These are phyloP conservation scores for Prietella phreatophila DNA, from an alignment of 2,113 vertebrate species.

Conservation along the genomic window DNA sequence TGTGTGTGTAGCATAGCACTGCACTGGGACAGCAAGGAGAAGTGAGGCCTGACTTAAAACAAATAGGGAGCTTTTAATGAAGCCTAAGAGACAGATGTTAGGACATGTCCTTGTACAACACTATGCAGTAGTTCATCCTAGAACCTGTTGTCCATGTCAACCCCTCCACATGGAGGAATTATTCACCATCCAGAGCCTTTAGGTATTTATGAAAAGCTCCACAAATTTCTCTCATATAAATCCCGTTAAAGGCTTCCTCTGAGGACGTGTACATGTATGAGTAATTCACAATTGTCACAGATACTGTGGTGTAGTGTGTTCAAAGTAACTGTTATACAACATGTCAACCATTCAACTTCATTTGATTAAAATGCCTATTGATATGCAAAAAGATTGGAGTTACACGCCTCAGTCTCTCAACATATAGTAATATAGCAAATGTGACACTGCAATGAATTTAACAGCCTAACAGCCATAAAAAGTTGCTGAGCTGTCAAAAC, in stretches of 20 bases:
- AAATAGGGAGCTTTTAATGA: constrained; percentile 28
- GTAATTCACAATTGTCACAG: not conserved
- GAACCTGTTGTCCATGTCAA: not conserved
- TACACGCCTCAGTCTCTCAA: not conserved
- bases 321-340: not conserved
- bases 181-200: not conserved
- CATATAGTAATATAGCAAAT: constrained; percentile 9
- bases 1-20: not conserved
- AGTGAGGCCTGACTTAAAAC: not conserved
- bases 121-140: not conserved
- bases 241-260: not conserved
- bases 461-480: not conserved
- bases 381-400: not conserved
- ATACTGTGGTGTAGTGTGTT: not conserved
- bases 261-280: not conserved
- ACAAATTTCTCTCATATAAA: not conserved
- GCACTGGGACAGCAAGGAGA: not conserved
- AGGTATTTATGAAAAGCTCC: constrained; percentile 13
- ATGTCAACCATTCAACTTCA: not conserved
- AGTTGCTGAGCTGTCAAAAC: constrained; percentile 21
- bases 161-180: not conserved
- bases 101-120: not conserved
- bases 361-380: not conserved
- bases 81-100: constrained; percentile 35
- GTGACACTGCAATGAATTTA: not conserved